phyloP scores from a whole-genome alignment of 2,888 invertebrate species.

The Folsomia candida region DNA sequence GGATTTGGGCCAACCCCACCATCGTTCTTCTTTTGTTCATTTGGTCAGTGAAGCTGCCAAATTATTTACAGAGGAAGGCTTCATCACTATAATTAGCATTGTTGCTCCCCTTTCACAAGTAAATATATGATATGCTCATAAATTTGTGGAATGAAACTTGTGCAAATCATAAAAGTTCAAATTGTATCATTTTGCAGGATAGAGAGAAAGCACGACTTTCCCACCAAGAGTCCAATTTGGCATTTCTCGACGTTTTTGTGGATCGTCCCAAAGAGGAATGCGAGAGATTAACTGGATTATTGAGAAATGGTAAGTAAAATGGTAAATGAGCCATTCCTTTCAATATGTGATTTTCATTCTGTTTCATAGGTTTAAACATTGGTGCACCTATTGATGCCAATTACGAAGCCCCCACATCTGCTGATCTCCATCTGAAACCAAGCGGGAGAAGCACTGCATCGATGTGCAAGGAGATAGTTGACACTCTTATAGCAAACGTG shows the following conservation, averaged over 20 bases:
- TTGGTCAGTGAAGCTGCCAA: neutral
- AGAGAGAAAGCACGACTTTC: neutral
- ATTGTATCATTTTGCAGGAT: neutral
- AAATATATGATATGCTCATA: neutral
- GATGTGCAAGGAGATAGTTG: neutral
- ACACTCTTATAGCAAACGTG: neutral
- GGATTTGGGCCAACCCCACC: neutral
- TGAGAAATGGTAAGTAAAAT: neutral
- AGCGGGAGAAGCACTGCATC: neutral
- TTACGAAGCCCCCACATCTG: neutral
- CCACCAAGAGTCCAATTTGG: neutral
- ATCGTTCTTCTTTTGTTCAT: neutral
- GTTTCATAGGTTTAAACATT: neutral
- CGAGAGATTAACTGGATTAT: neutral
- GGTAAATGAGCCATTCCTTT: neutral
- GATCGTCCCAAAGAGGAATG: neutral
- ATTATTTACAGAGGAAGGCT: neutral
- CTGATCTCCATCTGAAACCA: neutral
- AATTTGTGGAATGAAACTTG: neutral
- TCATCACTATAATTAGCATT: neutral
- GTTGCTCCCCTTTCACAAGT: neutral
- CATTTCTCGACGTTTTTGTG: neutral
- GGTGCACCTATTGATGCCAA: neutral
- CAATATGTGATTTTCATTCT: neutral
- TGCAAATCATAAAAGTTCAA: neutral